Percentiles rank a stretch among this genome's conserved stretches.
Evolutionary conservation across 2,888 invertebrate species (phyloP).

Genomic region (Halictus quadricinctus): DNA sequence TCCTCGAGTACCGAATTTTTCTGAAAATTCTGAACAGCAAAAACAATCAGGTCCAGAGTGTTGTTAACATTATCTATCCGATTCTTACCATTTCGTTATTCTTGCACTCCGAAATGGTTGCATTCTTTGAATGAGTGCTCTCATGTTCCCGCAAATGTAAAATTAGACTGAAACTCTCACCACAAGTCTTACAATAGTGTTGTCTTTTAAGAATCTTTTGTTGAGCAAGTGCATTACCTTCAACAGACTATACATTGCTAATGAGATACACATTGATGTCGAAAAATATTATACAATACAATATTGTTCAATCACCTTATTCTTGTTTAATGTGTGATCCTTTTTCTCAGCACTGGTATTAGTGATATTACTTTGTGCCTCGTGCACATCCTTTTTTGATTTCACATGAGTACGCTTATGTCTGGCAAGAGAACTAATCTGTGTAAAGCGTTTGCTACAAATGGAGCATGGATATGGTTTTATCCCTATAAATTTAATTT

Average conservation of each 20-base stretch:
- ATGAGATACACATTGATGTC: constrained; percentile 15
- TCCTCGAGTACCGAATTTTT: constrained; percentile 59
- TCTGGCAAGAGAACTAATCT: constrained; percentile 76
- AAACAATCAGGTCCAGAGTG: not conserved
- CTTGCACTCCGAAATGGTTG: constrained; percentile 59
- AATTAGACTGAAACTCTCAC: constrained; percentile 77
- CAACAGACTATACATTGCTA: constrained; percentile 47
- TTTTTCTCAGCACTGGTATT: constrained; percentile 35
- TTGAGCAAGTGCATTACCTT: constrained; percentile 35
- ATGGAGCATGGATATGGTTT: constrained; percentile 79
- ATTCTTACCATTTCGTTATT: constrained; percentile 68
- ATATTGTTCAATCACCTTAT: constrained; percentile 57
- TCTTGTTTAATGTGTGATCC: constrained; percentile 36
- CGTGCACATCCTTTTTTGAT: constrained; percentile 42
- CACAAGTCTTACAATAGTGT: constrained; percentile 79
- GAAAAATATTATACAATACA: constrained; percentile 1
- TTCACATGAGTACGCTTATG: constrained; percentile 76
- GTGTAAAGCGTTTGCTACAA: constrained; percentile 78
- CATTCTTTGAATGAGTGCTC: constrained; percentile 68
- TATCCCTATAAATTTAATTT: constrained; percentile 68
- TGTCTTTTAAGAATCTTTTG: constrained; percentile 71
- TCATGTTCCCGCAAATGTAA: constrained; percentile 77
- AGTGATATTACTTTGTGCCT: constrained; percentile 21
- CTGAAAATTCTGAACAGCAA: constrained; percentile 61
- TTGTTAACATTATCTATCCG: not conserved